Evolutionary conservation across 2,888 invertebrate species (phyloP).

Genomic region (Calephelis perditalis): DNA sequence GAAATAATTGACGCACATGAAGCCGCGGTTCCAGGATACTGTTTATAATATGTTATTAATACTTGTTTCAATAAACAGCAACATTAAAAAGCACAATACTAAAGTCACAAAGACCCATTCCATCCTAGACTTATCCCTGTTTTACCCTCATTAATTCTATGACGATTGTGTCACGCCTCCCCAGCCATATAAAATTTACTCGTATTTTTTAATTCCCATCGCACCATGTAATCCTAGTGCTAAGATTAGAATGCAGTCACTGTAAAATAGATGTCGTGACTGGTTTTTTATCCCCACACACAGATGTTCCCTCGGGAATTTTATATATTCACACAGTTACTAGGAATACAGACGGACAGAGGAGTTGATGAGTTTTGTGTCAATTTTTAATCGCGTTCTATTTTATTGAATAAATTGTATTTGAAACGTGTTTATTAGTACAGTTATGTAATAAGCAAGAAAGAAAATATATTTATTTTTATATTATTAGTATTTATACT

Average conservation of each 20-base stretch:
- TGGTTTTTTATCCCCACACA: conserved; percentile 8
- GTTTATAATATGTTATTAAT: too few species aligned
- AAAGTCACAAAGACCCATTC: too few species aligned
- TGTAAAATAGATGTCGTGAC: conserved; percentile 12
- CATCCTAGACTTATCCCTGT: neutral
- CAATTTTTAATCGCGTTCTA: too few species aligned
- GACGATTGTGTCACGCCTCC: conserved; percentile 5
- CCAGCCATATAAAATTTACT: conserved; percentile 9
- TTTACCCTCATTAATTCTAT: conserved; percentile 3
- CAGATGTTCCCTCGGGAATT: conserved; percentile 4
- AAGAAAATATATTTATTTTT: too few species aligned
- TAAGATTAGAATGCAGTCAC: conserved; percentile 16
- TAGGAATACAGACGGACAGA: neutral
- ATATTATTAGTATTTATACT: too few species aligned
- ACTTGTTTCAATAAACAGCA: too few species aligned
- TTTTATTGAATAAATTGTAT: too few species aligned
- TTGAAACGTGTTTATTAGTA: too few species aligned
- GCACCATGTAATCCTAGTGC: conserved; percentile 16
- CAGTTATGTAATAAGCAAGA: too few species aligned
- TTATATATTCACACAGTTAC: conserved; percentile 11
- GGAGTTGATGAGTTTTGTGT: neutral
- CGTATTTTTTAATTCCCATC: conserved; percentile 14
- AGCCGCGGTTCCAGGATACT: too few species aligned
- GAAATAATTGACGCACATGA: too few species aligned
- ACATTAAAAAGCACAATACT: too few species aligned